Conservation (phyloP, 2,113 vertebrate species). For the Neoarius graeffei region DNA sequence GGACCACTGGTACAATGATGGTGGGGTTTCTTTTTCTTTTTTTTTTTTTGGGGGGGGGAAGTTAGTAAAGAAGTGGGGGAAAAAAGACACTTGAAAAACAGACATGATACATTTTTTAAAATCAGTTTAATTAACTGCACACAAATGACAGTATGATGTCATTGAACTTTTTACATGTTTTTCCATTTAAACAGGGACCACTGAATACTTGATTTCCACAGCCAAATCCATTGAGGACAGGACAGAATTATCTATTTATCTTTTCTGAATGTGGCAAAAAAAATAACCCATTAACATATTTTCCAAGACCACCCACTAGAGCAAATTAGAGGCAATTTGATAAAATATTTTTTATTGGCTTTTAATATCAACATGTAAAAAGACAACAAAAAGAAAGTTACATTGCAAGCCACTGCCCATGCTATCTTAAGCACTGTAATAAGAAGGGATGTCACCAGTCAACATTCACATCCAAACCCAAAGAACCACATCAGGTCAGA, state of each 20-base stretch:
- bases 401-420: constrained; percentile 77
- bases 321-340: constrained; percentile 76
- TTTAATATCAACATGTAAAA: constrained; percentile 83
- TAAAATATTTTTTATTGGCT: constrained; percentile 83
- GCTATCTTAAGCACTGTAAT: constrained; percentile 72
- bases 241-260: constrained; percentile 58
- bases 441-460: constrained; percentile 64
- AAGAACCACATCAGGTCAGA: constrained; percentile 23
- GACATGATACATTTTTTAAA: constrained; percentile 66
- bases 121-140: constrained; percentile 79
- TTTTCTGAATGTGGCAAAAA: constrained; percentile 22
- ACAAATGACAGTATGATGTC: constrained; percentile 75
- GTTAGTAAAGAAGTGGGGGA: not conserved
- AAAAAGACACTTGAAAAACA: constrained; percentile 61
- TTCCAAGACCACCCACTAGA: constrained; percentile 60
- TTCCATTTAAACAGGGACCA: constrained; percentile 67
- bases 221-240: constrained; percentile 51
- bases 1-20: not conserved
- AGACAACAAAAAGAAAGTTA: constrained; percentile 71
- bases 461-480: constrained; percentile 29
- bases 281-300: constrained; percentile 36
- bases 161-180: constrained; percentile 71
- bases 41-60: too few relatives aligned
- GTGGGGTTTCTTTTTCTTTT: too few relatives aligned
- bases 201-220: constrained; percentile 52